Conservation (phyloP, 2,888 invertebrate species). For the Yponomeuta cagnagella region DNA sequence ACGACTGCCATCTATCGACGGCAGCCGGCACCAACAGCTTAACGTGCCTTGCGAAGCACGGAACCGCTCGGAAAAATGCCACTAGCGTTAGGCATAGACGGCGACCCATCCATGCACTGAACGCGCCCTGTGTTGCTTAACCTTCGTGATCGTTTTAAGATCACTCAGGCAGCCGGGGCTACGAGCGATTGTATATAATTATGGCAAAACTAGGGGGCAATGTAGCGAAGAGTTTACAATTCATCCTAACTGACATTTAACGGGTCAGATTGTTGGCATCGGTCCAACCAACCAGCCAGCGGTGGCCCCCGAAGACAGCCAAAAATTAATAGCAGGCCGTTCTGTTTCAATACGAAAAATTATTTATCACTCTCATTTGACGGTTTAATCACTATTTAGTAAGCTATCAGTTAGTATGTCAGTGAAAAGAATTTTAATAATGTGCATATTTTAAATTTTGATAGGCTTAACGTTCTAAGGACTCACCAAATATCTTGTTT, state of each 20-base stretch:
- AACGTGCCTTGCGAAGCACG: no score
- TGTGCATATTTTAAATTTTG: neutral
- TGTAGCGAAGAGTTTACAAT: neutral
- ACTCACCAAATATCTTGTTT: neutral
- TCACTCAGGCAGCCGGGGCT: no score
- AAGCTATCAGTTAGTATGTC: neutral
- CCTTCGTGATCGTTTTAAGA: no score
- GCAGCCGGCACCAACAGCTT: no score
- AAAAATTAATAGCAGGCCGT: neutral
- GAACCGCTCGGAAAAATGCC: no score
- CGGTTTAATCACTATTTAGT: neutral
- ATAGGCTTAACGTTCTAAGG: neutral
- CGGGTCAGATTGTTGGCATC: conserved; percentile 9
- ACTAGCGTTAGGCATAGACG: no score
- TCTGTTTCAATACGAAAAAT: neutral
- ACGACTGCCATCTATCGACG: no score
- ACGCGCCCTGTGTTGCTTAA: no score
- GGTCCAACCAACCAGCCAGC: neutral
- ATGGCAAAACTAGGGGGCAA: neutral
- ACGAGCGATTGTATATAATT: neutral
- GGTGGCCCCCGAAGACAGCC: neutral
- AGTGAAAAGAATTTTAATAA: neutral
- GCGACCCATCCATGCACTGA: no score
- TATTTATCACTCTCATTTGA: neutral
- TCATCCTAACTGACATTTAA: conserved; percentile 2